A percentile compares a stretch with the other conserved stretches of the same genome.
These are phyloP conservation scores for Leptoclinus maculatus DNA, from an alignment of 2,797 vertebrate genomes.

Conservation along the genomic window DNA sequence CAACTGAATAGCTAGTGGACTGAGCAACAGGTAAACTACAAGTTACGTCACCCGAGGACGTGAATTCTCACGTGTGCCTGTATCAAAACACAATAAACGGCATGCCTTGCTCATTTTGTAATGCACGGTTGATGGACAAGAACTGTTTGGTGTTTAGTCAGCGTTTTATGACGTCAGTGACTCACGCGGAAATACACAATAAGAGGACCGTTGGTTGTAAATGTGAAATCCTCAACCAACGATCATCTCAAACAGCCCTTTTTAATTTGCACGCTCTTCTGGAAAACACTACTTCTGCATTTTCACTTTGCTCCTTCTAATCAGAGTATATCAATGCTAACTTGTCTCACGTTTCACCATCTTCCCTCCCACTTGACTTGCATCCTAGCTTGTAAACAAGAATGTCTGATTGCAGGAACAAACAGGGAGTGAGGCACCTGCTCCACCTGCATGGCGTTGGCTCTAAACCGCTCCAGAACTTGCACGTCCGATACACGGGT, in stretches of 20 bases:
- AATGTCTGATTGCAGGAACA: background rate
- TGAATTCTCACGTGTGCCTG: background rate
- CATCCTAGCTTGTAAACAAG: constrained; percentile 10
- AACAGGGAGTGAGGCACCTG: background rate
- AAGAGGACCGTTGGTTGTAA: background rate
- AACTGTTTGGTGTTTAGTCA: background rate
- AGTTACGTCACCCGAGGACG: background rate
- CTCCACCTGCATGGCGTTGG: constrained; percentile 12
- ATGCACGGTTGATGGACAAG: background rate
- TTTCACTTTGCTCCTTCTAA: constrained; percentile 13
- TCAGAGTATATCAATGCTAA: background rate
- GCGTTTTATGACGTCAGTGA: constrained; percentile 2
- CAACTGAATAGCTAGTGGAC: background rate
- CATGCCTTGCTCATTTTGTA: background rate
- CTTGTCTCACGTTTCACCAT: constrained; percentile 2
- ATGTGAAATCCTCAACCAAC: background rate
- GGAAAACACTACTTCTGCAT: constrained; percentile 9
- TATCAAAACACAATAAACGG: background rate
- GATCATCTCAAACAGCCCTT: background rate
- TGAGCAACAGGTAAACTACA: background rate
- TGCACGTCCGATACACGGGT: constrained; percentile 10
- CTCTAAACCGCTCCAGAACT: background rate
- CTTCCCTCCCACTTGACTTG: background rate
- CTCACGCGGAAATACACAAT: background rate
- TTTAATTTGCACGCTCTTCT: background rate